Base-by-base conservation (phyloP, 2,888 invertebrate species). In the Xestia rhomboidea region DNA sequence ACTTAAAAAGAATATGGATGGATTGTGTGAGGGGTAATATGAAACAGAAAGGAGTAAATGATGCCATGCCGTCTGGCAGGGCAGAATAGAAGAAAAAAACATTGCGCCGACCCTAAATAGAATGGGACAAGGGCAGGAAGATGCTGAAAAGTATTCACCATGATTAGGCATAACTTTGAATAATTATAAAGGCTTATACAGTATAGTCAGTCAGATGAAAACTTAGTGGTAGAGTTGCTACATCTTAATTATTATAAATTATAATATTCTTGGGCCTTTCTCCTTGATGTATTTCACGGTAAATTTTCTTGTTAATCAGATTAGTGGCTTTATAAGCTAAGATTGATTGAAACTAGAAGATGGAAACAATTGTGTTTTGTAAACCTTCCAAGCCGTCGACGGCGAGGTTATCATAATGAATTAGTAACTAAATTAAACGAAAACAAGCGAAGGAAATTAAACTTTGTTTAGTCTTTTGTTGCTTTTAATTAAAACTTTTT, bases 321-420 rank as follows among this genome's bases (percentile, higher is more conserved):
- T 83, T 81, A 77, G 78, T 77, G 68, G 63, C 54, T 79, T 78
- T 76, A 73, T 77, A 64, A 68, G 67, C 68, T 57, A 71, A 84
- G 84, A 82, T 77, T 82, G 79, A 82, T 82, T 80, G 83, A 44
- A 79, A 74, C 76, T 81, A 81, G 70, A 71, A 76, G 41, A 81
- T 82, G 68, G 79, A 63, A 82, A 72, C 71, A 70, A 73, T 76
- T n/a, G 46, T 76, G 77, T 83, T 79, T 76, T 70, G 69, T 68
- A 79, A 83, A 73, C 49, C 71, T 72, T 21, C 54, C 66, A n/a
- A 78, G 73, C 64, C 64, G 30, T 62, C 49, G 64, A 41, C 60
- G 54, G 54, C 71, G 77, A 76, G 83, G 77, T 73, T 81, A 85
- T 81, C 38, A 76, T 78, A 81, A 85, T 83, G 69, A 83, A 85